These are phyloP conservation scores for Actinostola sp. DNA, from an alignment of 92 coral and sea anemone species.

Conservation along the genomic window DNA sequence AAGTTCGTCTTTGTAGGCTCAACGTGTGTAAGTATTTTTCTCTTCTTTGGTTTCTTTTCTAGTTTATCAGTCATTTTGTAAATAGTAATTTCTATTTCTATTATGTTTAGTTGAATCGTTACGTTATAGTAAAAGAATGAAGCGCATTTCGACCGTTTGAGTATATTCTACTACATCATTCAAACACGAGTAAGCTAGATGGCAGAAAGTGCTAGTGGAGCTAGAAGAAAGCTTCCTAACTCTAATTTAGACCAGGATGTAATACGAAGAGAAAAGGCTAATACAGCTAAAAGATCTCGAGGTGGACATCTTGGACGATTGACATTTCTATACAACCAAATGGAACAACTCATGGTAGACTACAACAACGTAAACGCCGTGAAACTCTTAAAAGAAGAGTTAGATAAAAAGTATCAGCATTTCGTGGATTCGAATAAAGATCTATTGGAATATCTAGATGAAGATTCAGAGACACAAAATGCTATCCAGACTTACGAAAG, in stretches of 20 bases:
- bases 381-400: neutral
- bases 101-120: too few species aligned
- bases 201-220: too few species aligned
- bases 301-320: constrained; percentile 12
- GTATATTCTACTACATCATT: too few species aligned
- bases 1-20: too few species aligned
- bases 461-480: constrained; percentile 1
- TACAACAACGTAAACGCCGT: constrained; percentile 11
- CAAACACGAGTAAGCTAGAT: too few species aligned
- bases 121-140: too few species aligned
- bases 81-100: too few species aligned
- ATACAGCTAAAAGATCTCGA: constrained; percentile 3
- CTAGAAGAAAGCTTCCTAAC: neutral
- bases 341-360: constrained; percentile 14
- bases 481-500: constrained; percentile 11
- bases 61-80: too few species aligned
- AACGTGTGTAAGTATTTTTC: too few species aligned
- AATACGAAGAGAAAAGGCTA: constrained; percentile 4
- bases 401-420: neutral
- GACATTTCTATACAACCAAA: constrained; percentile 7
- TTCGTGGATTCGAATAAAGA: constrained; percentile 14
- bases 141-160: too few species aligned
- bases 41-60: too few species aligned
- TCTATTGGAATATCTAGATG: constrained; percentile 3
- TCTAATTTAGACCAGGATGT: neutral